Percentiles rank a stretch among this genome's conserved stretches.
Evolutionary conservation across 2,797 vertebrate genomes (phyloP).

Genomic region (Varecia variegata): DNA sequence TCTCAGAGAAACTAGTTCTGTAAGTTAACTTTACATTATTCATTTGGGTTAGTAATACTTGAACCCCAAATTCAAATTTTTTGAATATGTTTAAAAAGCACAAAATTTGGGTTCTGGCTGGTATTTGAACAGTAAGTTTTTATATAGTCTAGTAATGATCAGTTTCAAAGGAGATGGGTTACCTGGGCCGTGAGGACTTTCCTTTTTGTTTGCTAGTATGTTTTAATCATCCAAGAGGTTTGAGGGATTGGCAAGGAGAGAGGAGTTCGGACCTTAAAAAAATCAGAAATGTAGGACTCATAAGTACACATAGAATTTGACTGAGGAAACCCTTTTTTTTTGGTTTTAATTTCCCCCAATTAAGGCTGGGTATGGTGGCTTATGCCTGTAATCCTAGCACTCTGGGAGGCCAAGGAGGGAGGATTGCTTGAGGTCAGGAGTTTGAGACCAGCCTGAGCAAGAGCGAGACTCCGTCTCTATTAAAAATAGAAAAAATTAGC

Average conservation of each 20-base stretch:
- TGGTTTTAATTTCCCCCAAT: background rate
- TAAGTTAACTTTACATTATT: background rate
- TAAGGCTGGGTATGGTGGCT: no score
- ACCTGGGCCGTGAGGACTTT: constrained; percentile 17
- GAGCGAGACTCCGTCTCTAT: no score
- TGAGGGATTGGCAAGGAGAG: constrained; percentile 11
- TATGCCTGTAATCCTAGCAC: no score
- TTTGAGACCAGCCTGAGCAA: no score
- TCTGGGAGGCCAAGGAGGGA: no score
- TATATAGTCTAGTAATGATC: background rate
- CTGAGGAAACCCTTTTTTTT: background rate
- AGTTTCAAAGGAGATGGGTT: constrained; percentile 8
- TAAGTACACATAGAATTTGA: background rate
- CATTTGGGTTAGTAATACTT: constrained; percentile 26
- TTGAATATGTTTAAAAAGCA: background rate
- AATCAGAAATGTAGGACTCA: constrained; percentile 7
- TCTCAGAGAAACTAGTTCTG: background rate
- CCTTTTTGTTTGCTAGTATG: constrained; percentile 7
- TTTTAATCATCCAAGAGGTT: constrained; percentile 30
- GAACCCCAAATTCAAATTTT: background rate
- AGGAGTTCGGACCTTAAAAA: background rate
- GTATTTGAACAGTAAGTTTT: constrained; percentile 8
- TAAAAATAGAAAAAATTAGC: no score
- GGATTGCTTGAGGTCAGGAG: no score
- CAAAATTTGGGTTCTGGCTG: background rate